Conservation (phyloP, 1,140 invertebrate genomes). For the Drosophila murphyi region DNA sequence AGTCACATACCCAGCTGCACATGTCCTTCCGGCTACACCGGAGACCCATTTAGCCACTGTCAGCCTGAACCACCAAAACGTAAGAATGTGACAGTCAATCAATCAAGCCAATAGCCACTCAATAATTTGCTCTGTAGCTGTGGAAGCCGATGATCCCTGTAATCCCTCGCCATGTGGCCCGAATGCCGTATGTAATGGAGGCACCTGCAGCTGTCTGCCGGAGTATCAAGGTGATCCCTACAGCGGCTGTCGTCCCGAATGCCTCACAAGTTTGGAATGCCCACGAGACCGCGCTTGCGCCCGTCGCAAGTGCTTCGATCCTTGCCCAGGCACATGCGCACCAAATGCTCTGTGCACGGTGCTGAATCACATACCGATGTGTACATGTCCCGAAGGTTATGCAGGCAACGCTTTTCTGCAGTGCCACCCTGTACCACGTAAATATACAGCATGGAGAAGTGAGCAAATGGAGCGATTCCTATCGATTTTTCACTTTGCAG, state of each 20-base stretch:
- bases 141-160: constrained; percentile 86
- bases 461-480: not conserved
- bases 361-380: constrained; percentile 90
- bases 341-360: constrained; percentile 91
- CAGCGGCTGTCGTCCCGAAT: constrained; percentile 92
- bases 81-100: constrained; percentile 71
- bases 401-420: constrained; percentile 89
- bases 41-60: constrained; percentile 89
- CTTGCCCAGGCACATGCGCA: constrained; percentile 91
- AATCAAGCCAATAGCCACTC: not conserved
- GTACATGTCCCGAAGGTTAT: constrained; percentile 89
- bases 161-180: constrained; percentile 90
- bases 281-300: constrained; percentile 89
- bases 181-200: constrained; percentile 89
- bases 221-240: constrained; percentile 94
- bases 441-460: constrained; percentile 71
- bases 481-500: constrained; percentile 85
- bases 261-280: constrained; percentile 92
- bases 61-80: constrained; percentile 85
- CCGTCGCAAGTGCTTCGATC: constrained; percentile 92
- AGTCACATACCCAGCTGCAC: constrained; percentile 89
- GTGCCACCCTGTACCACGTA: constrained; percentile 85
- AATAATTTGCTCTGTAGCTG: constrained; percentile 68
- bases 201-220: constrained; percentile 90
- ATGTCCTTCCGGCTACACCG: constrained; percentile 88